These are phyloP conservation scores for Amiota minor DNA, from an alignment of 2,888 invertebrate species.

Conservation along the genomic window DNA sequence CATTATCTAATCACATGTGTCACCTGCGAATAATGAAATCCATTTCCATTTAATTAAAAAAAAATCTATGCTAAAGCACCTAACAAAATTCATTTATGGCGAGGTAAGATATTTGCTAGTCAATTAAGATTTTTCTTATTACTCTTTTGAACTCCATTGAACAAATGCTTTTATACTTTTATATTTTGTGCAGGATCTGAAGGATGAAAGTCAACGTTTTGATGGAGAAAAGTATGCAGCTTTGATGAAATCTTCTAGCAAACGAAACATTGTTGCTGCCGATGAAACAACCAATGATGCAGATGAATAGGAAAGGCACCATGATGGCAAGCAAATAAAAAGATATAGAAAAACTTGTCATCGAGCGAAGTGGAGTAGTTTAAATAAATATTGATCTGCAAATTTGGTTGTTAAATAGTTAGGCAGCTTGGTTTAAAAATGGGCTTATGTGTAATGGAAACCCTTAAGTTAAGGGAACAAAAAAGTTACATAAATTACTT, in stretches of 20 bases:
- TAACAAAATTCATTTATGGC: not conserved
- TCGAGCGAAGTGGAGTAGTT: no score
- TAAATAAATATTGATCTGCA: no score
- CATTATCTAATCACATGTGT: no score
- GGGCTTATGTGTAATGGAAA: no score
- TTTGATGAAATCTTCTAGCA: slow-evolving; percentile 69
- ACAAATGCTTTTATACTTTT: not conserved
- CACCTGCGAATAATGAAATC: not conserved
- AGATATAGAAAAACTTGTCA: no score
- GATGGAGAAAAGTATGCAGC: slow-evolving; percentile 73
- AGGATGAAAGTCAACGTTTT: slow-evolving; percentile 72
- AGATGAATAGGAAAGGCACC: no score
- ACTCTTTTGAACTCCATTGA: not conserved
- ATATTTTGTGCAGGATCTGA: slow-evolving; percentile 64
- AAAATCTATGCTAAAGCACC: not conserved
- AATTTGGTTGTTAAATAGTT: no score
- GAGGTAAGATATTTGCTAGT: slow-evolving; percentile 1
- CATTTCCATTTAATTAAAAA: not conserved
- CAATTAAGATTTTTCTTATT: not conserved
- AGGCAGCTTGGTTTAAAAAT: no score
- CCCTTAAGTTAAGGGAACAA: no score
- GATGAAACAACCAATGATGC: slow-evolving; percentile 63
- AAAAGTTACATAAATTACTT: no score
- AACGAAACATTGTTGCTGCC: slow-evolving; percentile 69
- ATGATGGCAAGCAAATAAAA: no score